phyloP scores from a whole-genome alignment of 2,797 vertebrate genomes.

The Chaunax sp. region DNA sequence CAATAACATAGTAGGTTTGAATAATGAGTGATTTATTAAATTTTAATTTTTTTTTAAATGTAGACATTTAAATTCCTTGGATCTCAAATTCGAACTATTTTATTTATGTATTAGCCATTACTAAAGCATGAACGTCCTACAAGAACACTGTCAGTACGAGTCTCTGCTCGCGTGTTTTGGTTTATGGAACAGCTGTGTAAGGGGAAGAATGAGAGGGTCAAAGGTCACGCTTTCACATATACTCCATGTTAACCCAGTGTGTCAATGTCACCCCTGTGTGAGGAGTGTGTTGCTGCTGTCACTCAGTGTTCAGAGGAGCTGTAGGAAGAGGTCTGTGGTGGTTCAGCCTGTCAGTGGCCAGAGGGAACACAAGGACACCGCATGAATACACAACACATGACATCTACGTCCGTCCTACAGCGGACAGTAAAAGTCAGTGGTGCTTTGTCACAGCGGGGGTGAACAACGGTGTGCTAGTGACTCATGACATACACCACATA shows the following conservation, averaged over 20 bases:
- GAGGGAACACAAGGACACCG: conserved; percentile 37
- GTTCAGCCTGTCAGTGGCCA: not conserved
- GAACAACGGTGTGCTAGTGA: conserved; percentile 12
- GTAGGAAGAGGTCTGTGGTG: not conserved
- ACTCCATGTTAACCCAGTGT: conserved; percentile 34
- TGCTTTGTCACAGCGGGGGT: conserved; percentile 19
- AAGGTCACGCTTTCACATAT: conserved; percentile 38
- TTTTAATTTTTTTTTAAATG: not conserved
- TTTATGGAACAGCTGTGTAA: conserved; percentile 48
- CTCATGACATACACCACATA: conserved; percentile 22
- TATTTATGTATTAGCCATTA: not conserved
- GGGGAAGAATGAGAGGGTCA: conserved; percentile 45
- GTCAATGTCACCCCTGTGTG: conserved; percentile 42
- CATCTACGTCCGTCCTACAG: conserved; percentile 35
- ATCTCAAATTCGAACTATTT: not conserved
- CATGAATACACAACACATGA: conserved; percentile 8
- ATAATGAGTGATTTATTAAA: no score
- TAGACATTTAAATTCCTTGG: not conserved
- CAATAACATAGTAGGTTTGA: no score
- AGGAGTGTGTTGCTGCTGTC: conserved; percentile 43
- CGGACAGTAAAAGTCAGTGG: conserved; percentile 24
- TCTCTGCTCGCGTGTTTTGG: conserved; percentile 14
- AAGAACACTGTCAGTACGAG: conserved; percentile 7
- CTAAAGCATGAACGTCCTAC: not conserved
- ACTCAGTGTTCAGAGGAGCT: conserved; percentile 35